A percentile compares a stretch with the other conserved stretches of the same genome.
These are phyloP conservation scores for Galendromus occidentalis DNA, from an alignment of 1,140 invertebrate genomes.

Conservation along the genomic window DNA sequence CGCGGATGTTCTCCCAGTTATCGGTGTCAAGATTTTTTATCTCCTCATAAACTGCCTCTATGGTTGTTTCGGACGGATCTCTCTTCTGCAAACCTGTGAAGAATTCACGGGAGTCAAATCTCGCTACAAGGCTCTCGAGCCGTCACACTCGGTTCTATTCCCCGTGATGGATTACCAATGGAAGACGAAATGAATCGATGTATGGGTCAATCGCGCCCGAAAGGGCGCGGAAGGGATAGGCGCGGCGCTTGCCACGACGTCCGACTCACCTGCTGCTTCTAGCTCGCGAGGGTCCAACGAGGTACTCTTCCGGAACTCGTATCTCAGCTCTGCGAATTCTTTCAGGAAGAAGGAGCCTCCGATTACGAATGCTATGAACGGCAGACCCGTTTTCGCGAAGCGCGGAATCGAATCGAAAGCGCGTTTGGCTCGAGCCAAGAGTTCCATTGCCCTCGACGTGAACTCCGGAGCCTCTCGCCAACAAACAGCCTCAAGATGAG, in stretches of 20 bases:
- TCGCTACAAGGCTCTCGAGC: neutral
- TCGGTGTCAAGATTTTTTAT: slow-evolving; percentile 41
- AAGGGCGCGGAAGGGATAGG: neutral
- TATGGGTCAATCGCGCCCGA: neutral
- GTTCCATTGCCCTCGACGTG: neutral
- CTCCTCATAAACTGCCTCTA: slow-evolving; percentile 14
- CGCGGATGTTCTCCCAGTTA: slow-evolving; percentile 54
- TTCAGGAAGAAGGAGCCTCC: slow-evolving; percentile 13
- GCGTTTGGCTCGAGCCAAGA: neutral
- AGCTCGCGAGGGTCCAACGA: neutral
- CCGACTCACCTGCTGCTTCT: slow-evolving; percentile 9
- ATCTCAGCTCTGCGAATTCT: slow-evolving; percentile 15
- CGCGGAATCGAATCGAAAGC: neutral
- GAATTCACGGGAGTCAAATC: neutral
- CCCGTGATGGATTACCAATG: neutral
- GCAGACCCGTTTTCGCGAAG: neutral
- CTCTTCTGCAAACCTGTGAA: neutral
- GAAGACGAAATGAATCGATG: neutral
- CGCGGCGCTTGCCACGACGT: neutral
- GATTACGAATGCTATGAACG: slow-evolving; percentile 6
- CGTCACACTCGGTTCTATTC: neutral
- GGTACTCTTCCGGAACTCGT: neutral
- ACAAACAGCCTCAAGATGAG: neutral
- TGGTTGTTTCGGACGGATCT: neutral
- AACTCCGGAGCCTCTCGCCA: neutral